Base-by-base conservation (phyloP, 2,797 vertebrate genomes). In the Pseudochirops corinnae region DNA sequence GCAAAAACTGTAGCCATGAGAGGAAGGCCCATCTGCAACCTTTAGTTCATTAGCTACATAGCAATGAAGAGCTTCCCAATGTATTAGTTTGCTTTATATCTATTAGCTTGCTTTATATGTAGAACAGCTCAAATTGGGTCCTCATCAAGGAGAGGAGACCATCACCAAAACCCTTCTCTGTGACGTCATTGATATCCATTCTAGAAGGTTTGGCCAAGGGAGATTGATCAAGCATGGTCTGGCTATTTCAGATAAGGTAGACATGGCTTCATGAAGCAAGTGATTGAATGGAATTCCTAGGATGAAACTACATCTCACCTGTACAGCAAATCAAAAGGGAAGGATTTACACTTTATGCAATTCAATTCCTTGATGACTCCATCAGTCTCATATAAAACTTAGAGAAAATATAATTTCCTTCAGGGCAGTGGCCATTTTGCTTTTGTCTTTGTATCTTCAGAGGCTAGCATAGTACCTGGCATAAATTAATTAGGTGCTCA, bases 391-490 rank as follows among this genome's bases (percentile, higher is more conserved):
- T 74, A 74, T 74, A 74, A 74, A 62, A 62, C 31, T 62, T 62
- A 33, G 31, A 62, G 29, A 33, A 95, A 90, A 31, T 31, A 31
- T 56, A 92, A 92, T 87, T 53, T 28, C 26, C 57, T 58, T 55
- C 31, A 67, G 74, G 60, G 90, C 50, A 90, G 90, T 56, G n/a
- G 52, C 90, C 26, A 53, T 74, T 16, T 62, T 50, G 28, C 90
- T 39, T 91, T 93, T 74, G 50, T 92, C 56, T 90, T 56, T 95
- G 91, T 67, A 90, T 67, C 91, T 29, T 39, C 50, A 29, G 94
- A 55, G 95, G 1, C 12, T 10, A 57, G 12, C 53, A 67, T 21
- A 56, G 56, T 24, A 39, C 93, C 94, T 67, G 94, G 58, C 31
- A 55, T 39, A 39, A 92, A 91, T 52, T 33, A 12, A 50, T 53